Conservation (phyloP, 2,797 vertebrate genomes). For the Melanotaenia boesemani region DNA sequence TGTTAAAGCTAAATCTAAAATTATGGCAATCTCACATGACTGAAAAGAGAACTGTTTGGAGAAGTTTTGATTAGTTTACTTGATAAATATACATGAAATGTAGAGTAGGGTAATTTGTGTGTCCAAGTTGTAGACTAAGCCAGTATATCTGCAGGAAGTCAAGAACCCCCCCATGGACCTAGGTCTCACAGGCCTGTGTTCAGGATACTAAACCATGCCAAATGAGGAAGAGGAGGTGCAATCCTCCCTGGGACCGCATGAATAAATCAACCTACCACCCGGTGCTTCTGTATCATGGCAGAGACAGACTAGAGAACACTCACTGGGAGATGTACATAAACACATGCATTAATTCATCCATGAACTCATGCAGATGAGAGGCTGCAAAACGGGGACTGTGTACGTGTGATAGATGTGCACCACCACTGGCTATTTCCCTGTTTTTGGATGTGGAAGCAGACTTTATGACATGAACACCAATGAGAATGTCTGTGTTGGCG, state of each 20-base stretch:
- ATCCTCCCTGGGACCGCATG: constrained; percentile 69
- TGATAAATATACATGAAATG: constrained; percentile 72
- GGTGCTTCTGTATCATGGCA: constrained; percentile 58
- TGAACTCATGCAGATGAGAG: constrained; percentile 34
- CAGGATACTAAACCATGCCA: constrained; percentile 73
- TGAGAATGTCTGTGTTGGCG: constrained; percentile 54
- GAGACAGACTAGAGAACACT: constrained; percentile 45
- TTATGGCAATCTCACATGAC: constrained; percentile 3
- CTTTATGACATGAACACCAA: constrained; percentile 44
- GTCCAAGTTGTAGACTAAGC: constrained; percentile 59
- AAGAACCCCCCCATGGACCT: constrained; percentile 53
- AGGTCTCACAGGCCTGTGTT: constrained; percentile 69
- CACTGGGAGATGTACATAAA: constrained; percentile 33
- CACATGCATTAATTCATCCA: constrained; percentile 56
- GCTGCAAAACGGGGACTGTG: constrained; percentile 15
- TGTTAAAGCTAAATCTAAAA: constrained; percentile 1
- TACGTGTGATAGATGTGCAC: constrained; percentile 29
- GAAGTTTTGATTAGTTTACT: constrained; percentile 46
- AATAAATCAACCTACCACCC: constrained; percentile 77
- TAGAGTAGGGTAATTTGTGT: constrained; percentile 62
- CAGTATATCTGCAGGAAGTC: constrained; percentile 66
- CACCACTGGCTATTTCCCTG: constrained; percentile 23
- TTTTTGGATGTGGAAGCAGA: constrained; percentile 29
- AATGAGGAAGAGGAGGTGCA: constrained; percentile 78
- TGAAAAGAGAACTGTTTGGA: constrained; percentile 18